Percentiles rank a stretch among this genome's conserved stretches.
Conservation (phyloP, 2,797 vertebrate species). For the Iguana delicatissima region DNA sequence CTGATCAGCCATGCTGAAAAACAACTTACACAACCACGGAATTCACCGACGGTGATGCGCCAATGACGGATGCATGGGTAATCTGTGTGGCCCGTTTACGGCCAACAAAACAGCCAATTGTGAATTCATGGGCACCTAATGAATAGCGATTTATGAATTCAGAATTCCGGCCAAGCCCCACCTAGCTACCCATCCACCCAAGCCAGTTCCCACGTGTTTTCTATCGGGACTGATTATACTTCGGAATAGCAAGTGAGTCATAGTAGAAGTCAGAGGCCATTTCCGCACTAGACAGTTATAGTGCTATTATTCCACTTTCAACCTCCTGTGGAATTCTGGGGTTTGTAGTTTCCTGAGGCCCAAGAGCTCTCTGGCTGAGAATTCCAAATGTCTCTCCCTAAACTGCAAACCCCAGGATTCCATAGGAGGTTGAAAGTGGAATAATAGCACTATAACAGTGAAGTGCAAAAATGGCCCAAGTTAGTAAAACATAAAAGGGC, state of each 20-base stretch:
- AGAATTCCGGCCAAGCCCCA: not conserved
- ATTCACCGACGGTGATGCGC: not conserved
- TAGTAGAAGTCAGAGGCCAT: too few species aligned
- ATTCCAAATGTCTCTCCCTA: too few species aligned
- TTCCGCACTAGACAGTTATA: too few species aligned
- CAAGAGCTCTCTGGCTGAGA: too few species aligned
- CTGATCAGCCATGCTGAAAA: not conserved
- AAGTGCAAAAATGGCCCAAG: too few species aligned
- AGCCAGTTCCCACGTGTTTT: not conserved
- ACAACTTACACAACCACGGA: not conserved
- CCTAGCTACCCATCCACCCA: not conserved
- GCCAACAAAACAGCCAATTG: not conserved
- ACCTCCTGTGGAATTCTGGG: too few species aligned
- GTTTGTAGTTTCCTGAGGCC: too few species aligned
- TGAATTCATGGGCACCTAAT: conserved; percentile 18
- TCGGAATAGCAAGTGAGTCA: not conserved
- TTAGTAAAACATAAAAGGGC: too few species aligned
- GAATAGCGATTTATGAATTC: conserved; percentile 7
- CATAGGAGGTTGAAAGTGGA: too few species aligned
- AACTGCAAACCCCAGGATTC: too few species aligned
- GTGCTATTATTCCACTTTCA: too few species aligned
- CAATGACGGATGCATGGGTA: not conserved
- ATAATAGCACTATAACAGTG: too few species aligned
- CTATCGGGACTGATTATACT: not conserved
- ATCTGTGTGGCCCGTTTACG: not conserved